A percentile compares a stretch with the other conserved stretches of the same genome.
These are phyloP conservation scores for Zootoca vivipara DNA, from an alignment of 2,113 vertebrate species.

Conservation along the genomic window DNA sequence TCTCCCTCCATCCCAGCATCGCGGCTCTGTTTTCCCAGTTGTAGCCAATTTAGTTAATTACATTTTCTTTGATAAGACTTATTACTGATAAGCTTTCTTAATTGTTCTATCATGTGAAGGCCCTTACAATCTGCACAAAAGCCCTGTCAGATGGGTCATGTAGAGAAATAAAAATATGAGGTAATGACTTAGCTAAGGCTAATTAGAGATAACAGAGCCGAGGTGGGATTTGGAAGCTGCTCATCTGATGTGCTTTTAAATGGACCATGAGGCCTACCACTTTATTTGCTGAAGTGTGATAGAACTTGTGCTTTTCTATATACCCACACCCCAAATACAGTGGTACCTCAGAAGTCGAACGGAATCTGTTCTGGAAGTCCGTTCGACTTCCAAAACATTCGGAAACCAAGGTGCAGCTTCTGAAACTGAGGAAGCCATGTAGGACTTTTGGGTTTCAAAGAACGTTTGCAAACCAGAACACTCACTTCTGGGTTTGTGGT, in stretches of 20 bases:
- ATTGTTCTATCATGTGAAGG: constrained; percentile 12
- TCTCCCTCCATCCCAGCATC: not conserved
- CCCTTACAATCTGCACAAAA: not conserved
- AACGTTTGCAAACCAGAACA: too few species aligned
- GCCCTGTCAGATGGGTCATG: not conserved
- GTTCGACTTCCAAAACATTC: too few species aligned
- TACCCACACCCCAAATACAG: not conserved
- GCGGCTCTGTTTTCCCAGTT: not conserved
- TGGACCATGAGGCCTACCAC: not conserved
- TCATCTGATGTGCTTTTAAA: not conserved
- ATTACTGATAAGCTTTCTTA: constrained; percentile 18
- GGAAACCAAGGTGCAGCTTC: too few species aligned
- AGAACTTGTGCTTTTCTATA: not conserved
- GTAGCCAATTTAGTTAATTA: constrained; percentile 22
- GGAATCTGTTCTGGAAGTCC: too few species aligned
- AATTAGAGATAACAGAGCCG: not conserved
- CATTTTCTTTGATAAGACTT: constrained; percentile 16
- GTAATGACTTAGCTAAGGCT: not conserved
- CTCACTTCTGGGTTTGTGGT: too few species aligned
- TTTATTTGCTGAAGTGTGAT: not conserved
- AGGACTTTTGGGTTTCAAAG: too few species aligned
- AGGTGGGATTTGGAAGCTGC: not conserved
- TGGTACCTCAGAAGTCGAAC: too few species aligned
- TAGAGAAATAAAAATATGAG: constrained; percentile 5
- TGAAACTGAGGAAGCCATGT: too few species aligned